These are phyloP conservation scores for Sinocyclocheilus anophthalmus DNA, from an alignment of 2,113 vertebrate genomes.

Conservation along the genomic window DNA sequence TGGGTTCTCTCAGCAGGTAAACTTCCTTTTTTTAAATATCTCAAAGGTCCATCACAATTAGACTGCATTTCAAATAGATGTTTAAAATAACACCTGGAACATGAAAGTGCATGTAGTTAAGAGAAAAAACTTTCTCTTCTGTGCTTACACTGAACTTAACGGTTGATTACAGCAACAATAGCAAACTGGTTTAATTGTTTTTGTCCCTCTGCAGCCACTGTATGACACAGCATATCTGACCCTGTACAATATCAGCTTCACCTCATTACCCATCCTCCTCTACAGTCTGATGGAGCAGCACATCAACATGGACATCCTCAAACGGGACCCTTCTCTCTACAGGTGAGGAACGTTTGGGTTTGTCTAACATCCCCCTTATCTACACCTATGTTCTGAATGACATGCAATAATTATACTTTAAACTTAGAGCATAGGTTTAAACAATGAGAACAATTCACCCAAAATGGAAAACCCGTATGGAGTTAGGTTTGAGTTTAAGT, in stretches of 20 bases:
- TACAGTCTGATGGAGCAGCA: slow-evolving; percentile 97
- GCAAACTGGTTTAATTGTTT: not conserved
- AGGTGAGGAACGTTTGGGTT: slow-evolving; percentile 72
- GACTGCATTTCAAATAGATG: not conserved
- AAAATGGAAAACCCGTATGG: not conserved
- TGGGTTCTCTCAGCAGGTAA: slow-evolving; percentile 97
- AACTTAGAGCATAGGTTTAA: not conserved
- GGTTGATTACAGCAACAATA: not conserved
- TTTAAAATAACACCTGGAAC: not conserved
- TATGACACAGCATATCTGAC: slow-evolving; percentile 97
- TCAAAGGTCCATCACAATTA: not conserved
- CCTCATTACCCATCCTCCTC: slow-evolving; percentile 94
- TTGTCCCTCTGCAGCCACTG: slow-evolving; percentile 81
- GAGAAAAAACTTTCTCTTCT: not conserved
- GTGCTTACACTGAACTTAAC: no score
- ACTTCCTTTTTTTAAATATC: slow-evolving; percentile 34
- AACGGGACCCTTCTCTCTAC: slow-evolving; percentile 90
- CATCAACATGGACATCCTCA: slow-evolving; percentile 87
- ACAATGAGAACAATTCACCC: not conserved
- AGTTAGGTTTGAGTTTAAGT: no score
- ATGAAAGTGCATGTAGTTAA: not conserved
- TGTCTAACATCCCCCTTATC: not conserved
- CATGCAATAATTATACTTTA: not conserved
- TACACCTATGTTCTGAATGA: not conserved
- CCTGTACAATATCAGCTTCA: slow-evolving; percentile 99